Base-by-base conservation (phyloP, 2,797 vertebrate species). In the Lepus oiostolus region DNA sequence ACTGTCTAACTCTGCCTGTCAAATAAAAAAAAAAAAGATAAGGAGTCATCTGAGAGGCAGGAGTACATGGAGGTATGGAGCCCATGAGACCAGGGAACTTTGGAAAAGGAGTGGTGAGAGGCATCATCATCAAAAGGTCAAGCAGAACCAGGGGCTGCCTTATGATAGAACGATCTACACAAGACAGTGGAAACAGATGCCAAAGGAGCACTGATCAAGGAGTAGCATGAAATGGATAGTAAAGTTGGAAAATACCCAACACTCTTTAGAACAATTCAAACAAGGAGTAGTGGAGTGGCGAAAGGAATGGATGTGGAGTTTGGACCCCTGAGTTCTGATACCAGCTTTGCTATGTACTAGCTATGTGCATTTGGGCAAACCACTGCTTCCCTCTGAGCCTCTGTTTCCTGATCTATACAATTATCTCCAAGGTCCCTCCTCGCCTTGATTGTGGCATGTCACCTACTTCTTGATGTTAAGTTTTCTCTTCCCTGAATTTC, bases 401-500 rank as follows among this genome's bases (percentile, higher is more conserved):
- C 68, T 93, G 30, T 94, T 95, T 93, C 35, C 54, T 60, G 54
- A 24, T 47, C 35, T 85, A 7, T 85, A 94, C 93, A 86, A 72
- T 82, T 30, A 84, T 75, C 63, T 67, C 60, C 24, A 30, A 35
- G 82, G n/a, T 74, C 60, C 0, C 24, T 72, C 63, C 11, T n/a
- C 83, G 67, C 72, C 81, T 68, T 90, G 19, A 86, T 30, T 77
- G 32, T 85, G 77, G 54, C n/a, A 50, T 54, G 30, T 75, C 71
- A 87, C 30, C 38, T 93, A 32, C 85, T 95, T 91, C 85, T 91
- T 75, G 10, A 80, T 60, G 96, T 95, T 95, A 65, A 47, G 79
- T 92, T 35, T 96, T 94, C 67, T 95, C 65, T 97, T 81, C 35
- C 74, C 58, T 16, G 89, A 94, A 88, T 97, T 94, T 94, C 84